phyloP scores from a whole-genome alignment of 2,888 invertebrate genomes.

The Falcaria lacertinaria region DNA sequence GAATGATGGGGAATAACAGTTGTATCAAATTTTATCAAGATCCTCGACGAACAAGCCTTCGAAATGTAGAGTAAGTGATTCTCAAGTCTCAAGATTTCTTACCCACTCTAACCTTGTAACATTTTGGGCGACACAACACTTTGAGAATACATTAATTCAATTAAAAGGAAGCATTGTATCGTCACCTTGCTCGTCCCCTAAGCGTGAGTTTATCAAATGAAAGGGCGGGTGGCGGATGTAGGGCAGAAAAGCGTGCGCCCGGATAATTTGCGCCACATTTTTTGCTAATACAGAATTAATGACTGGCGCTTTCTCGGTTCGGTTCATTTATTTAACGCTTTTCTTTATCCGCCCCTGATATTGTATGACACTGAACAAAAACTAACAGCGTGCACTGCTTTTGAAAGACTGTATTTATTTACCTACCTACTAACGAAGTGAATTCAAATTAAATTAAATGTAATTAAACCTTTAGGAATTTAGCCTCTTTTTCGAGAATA shows the following conservation, averaged over 20 bases:
- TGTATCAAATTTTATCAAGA: no score
- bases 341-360: background rate
- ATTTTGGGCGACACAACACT: no score
- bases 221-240: background rate
- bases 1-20: no score
- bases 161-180: background rate
- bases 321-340: constrained; percentile 1
- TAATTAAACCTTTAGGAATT: no score
- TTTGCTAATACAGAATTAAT: constrained; percentile 3
- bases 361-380: background rate
- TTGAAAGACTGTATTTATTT: background rate
- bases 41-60: no score
- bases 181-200: background rate
- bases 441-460: no score
- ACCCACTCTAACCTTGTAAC: no score
- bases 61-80: no score
- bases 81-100: no score
- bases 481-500: no score
- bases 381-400: background rate
- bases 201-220: constrained; percentile 2
- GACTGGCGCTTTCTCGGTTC: background rate
- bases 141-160: background rate
- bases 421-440: background rate
- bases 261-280: constrained; percentile 1
- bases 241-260: constrained; percentile 1